Conservation (phyloP, 2,113 vertebrate species). For the Scalopus aquaticus region DNA sequence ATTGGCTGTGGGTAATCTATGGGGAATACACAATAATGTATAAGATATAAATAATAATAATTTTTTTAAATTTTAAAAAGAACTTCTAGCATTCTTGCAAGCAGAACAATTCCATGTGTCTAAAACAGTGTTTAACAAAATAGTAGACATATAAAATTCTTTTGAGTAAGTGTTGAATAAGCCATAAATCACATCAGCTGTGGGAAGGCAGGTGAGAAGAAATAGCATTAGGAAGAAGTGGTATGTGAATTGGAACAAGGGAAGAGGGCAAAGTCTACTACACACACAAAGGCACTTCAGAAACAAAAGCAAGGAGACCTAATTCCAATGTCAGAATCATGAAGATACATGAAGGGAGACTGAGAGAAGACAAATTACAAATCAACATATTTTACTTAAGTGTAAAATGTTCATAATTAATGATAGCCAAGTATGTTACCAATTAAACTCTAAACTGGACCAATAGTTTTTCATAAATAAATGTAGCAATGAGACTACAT, state of each 20-base stretch:
- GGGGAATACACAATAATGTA: too few relatives aligned
- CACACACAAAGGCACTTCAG: neutral
- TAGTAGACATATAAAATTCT: neutral
- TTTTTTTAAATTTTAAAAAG: too few relatives aligned
- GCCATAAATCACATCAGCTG: neutral
- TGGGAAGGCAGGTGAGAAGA: neutral
- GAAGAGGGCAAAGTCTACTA: neutral
- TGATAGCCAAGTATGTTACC: neutral
- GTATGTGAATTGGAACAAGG: neutral
- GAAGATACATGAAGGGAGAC: neutral
- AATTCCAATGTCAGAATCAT: neutral
- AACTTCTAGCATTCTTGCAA: neutral
- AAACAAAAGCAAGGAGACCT: neutral
- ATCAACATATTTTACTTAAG: neutral
- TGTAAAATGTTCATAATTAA: neutral
- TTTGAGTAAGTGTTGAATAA: neutral
- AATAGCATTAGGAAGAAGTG: neutral
- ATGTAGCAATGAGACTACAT: neutral
- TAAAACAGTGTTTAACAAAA: neutral
- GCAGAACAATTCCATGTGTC: neutral
- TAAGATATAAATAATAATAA: too few relatives aligned
- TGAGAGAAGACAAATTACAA: neutral
- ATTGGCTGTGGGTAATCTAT: too few relatives aligned
- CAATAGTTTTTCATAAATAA: slow-evolving; percentile 23
- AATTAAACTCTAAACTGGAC: neutral